A percentile compares a stretch with the other conserved stretches of the same genome.
phyloP scores from a whole-genome alignment of 2,888 invertebrate genomes.

The Bugula neritina region DNA sequence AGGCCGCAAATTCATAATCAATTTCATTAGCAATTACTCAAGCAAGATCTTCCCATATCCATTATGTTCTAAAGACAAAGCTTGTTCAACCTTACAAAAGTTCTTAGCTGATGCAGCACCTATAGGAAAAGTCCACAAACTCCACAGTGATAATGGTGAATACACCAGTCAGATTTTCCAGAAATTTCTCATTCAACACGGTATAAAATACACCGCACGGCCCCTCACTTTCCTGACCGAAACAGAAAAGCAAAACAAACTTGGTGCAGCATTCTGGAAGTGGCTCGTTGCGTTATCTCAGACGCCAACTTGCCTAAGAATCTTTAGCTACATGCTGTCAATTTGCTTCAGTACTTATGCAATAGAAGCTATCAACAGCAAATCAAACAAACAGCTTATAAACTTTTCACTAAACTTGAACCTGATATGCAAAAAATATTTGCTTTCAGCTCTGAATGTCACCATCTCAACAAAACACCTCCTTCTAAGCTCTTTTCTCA shows the following conservation, averaged over 20 bases:
- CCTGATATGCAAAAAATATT: background rate
- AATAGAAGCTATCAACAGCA: slow-evolving; percentile 17
- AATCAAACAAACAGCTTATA: background rate
- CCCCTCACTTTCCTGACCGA: background rate
- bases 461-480: background rate
- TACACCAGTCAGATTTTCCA: slow-evolving; percentile 1
- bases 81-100: slow-evolving; percentile 27
- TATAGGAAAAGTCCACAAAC: background rate
- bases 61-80: slow-evolving; percentile 30
- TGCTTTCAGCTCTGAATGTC: background rate
- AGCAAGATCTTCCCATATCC: slow-evolving; percentile 30
- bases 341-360: background rate
- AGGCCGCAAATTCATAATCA: slow-evolving; percentile 30
- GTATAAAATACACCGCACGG: background rate
- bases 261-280: background rate
- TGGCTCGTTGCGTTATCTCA: slow-evolving; percentile 1
- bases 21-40: slow-evolving; percentile 31
- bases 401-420: background rate
- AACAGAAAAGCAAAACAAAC: background rate
- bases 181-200: background rate
- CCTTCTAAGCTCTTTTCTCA: background rate
- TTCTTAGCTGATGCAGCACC: slow-evolving; percentile 27
- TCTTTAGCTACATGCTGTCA: background rate
- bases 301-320: background rate
- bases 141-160: slow-evolving; percentile 6